phyloP scores from a whole-genome alignment of 1,140 invertebrate genomes.

The Fopius arisanus region DNA sequence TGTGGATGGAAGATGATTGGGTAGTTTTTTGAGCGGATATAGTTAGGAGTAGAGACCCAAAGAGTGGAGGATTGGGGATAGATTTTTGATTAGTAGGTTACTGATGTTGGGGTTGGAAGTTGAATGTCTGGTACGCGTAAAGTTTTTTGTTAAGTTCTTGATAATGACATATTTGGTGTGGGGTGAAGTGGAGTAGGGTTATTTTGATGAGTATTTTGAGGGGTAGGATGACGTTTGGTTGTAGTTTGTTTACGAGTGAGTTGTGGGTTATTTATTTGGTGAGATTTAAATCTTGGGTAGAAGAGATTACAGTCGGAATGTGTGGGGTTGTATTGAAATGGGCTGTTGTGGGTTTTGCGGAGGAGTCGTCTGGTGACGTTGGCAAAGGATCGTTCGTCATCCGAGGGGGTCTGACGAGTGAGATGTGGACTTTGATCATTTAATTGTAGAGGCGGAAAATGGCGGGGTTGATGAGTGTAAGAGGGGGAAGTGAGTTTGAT shows the following conservation, averaged over 20 bases:
- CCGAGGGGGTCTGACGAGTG: too few species aligned
- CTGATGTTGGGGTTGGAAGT: not conserved
- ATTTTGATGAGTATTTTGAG: not conserved
- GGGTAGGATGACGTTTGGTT: not conserved
- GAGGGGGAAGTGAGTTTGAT: not conserved
- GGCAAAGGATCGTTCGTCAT: too few species aligned
- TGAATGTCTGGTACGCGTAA: not conserved
- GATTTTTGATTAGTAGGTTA: not conserved
- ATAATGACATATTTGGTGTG: not conserved
- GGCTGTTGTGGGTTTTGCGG: too few species aligned
- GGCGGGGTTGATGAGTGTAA: not conserved
- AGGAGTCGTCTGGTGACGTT: too few species aligned
- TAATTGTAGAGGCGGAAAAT: not conserved
- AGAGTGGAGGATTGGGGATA: not conserved
- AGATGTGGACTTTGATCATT: too few species aligned
- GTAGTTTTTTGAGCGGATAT: not conserved
- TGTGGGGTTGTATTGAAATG: too few species aligned
- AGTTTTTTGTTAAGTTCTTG: not conserved
- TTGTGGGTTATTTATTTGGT: not conserved
- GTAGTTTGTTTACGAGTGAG: not conserved
- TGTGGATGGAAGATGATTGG: not conserved
- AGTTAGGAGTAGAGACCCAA: not conserved
- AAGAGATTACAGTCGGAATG: too few species aligned
- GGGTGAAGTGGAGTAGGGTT: not conserved
- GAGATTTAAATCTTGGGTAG: not conserved